Conservation (phyloP, 2,888 invertebrate species). For the Perizoma affinitatum region DNA sequence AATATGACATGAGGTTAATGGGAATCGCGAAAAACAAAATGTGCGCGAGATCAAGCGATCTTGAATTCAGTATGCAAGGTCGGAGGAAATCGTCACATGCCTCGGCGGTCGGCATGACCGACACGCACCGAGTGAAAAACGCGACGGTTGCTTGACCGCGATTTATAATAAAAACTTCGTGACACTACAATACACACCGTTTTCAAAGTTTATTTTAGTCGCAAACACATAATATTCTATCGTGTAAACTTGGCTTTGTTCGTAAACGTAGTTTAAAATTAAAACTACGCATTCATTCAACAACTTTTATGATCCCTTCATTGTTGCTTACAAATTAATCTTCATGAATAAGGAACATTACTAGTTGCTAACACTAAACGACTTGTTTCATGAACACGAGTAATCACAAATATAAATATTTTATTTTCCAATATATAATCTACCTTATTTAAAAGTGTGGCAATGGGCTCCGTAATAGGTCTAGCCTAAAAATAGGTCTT, state of each 20-base stretch:
- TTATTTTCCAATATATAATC: too few relatives aligned
- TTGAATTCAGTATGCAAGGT: slow-evolving; percentile 68
- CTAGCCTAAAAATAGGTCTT: too few relatives aligned
- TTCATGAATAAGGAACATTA: slow-evolving; percentile 13
- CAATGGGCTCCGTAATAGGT: too few relatives aligned
- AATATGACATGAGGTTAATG: slow-evolving; percentile 27
- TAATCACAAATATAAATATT: too few relatives aligned
- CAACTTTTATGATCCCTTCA: slow-evolving; percentile 36
- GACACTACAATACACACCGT: slow-evolving; percentile 61
- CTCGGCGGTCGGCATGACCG: slow-evolving; percentile 32
- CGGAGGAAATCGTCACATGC: slow-evolving; percentile 65
- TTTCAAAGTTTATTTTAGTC: slow-evolving; percentile 38
- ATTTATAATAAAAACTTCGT: slow-evolving; percentile 67
- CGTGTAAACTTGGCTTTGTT: slow-evolving; percentile 34
- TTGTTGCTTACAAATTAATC: slow-evolving; percentile 34
- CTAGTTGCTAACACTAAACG: slow-evolving; percentile 3
- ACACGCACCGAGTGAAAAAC: slow-evolving; percentile 56
- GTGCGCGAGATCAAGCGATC: slow-evolving; percentile 54
- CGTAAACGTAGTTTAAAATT: slow-evolving; percentile 32
- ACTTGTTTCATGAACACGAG: slow-evolving; percentile 17
- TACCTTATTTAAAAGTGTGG: too few relatives aligned
- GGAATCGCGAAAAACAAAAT: slow-evolving; percentile 43
- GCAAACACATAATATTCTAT: slow-evolving; percentile 40
- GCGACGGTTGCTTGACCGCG: slow-evolving; percentile 59
- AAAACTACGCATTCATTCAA: slow-evolving; percentile 36